Evolutionary conservation across 2,113 vertebrate genomes (phyloP), one percentile per base, ranked within the genome.

Genomic region (Sinocyclocheilus rhinocerous): DNA sequence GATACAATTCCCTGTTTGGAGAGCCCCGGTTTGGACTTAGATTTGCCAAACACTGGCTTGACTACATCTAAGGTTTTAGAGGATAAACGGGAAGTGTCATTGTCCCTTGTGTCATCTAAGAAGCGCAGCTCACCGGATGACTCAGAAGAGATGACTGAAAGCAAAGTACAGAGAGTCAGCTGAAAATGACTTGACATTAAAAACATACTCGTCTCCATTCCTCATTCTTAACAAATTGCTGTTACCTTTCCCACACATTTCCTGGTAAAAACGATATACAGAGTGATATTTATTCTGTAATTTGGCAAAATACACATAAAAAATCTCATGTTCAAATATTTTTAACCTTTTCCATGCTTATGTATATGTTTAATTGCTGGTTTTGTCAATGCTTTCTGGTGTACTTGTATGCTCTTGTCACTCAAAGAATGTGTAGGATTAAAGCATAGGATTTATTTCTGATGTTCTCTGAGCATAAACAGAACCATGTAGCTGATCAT

Each of bases 141-240:
- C 11, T 70, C 78, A 18, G 78, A 77, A 73, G 86, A 63, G 29
- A 79, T 52, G 24, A 67, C 78, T 18, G 75, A 87, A 86, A 36
- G 20, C 70, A 93, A 92, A 90, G 39, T 90, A 29, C 85, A 86
- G 15, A 84, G 90, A 85, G 86, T 88, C 55, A 81, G 77, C 76
- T 91, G 87, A 92, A 39, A 55, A 69, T 33, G 42, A 55, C n/a
- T 45, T 1, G 22, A 26, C 7, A 15, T 69, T 59, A 22, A 26
- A 75, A 10, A 70, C 73, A 70, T 50, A 70, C 42, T 59, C 0
- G 11, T 29, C 81, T 72, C 5, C 63, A 72, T 63, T 76, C 42
- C 11, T 77, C 13, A 61, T 50, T 4, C 42, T 72, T 11, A 16
- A 26, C 10, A 67, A 18, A 45, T 20, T 81, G 24, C 36, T 81